These are phyloP conservation scores for Atherinosoma microstoma DNA, from an alignment of 2,797 vertebrate species.

Conservation along the genomic window DNA sequence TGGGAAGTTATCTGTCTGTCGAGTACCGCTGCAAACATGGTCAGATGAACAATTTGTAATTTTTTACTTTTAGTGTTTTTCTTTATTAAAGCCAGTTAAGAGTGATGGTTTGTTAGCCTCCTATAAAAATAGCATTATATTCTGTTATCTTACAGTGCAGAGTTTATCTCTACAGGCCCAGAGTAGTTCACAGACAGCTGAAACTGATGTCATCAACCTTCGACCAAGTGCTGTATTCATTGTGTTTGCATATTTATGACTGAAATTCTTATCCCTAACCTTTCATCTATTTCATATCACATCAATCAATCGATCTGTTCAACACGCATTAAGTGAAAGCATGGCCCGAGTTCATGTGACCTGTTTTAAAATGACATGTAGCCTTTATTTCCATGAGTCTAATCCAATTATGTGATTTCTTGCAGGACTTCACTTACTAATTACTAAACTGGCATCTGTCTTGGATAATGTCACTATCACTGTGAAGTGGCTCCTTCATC, in stretches of 20 bases:
- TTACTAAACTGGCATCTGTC: constrained; percentile 81
- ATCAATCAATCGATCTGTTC: not conserved
- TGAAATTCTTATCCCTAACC: not conserved
- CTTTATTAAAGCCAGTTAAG: no score
- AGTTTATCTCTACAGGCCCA: not conserved
- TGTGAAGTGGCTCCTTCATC: constrained; percentile 92
- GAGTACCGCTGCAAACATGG: constrained; percentile 92
- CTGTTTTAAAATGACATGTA: not conserved
- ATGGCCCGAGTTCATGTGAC: not conserved
- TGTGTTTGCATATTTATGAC: not conserved
- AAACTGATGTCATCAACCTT: not conserved
- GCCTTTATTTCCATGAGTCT: not conserved
- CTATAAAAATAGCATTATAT: not conserved
- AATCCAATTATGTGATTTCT: constrained; percentile 14
- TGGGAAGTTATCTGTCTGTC: constrained; percentile 92
- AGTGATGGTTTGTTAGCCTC: no score
- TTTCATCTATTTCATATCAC: not conserved
- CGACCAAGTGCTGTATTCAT: not conserved
- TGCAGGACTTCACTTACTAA: constrained; percentile 86
- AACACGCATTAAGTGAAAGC: not conserved
- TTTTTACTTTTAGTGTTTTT: not conserved
- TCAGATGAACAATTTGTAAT: constrained; percentile 69
- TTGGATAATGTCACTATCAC: constrained; percentile 88
- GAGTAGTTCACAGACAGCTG: not conserved
- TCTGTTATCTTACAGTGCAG: not conserved